Conservation (phyloP, 2,888 invertebrate genomes). For the Actias luna region DNA sequence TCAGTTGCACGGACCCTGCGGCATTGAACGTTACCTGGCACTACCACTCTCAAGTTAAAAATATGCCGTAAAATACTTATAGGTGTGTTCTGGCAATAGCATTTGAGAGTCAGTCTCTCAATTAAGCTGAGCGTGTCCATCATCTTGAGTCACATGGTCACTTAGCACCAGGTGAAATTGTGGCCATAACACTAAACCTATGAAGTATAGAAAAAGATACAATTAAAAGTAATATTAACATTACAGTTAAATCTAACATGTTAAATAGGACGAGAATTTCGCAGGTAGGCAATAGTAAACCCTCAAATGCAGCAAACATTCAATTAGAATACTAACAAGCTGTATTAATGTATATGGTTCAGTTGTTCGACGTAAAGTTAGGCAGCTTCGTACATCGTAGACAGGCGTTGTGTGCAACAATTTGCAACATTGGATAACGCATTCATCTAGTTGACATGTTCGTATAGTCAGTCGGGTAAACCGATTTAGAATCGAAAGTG, state of each 20-base stretch:
- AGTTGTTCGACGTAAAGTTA: slow-evolving; percentile 13
- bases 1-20: no score
- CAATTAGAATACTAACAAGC: slow-evolving; percentile 36
- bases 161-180: no score
- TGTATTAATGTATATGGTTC: slow-evolving; percentile 20
- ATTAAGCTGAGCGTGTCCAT: no score
- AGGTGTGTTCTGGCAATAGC: no score
- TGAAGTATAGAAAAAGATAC: no score
- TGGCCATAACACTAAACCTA: no score
- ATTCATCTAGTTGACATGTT: background rate
- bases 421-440: background rate
- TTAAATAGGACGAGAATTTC: slow-evolving; percentile 26
- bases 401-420: background rate
- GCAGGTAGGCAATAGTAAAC: slow-evolving; percentile 20
- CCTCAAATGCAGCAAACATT: slow-evolving; percentile 36
- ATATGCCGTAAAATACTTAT: no score
- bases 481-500: background rate
- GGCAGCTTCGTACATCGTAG: background rate
- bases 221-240: background rate
- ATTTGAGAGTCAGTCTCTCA: no score
- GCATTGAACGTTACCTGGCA: no score
- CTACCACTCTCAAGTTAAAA: no score
- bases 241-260: slow-evolving; percentile 1
- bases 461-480: background rate
- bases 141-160: no score